Conservation (phyloP, 2,797 vertebrate genomes). For the Oreonectes daqikongensis region DNA sequence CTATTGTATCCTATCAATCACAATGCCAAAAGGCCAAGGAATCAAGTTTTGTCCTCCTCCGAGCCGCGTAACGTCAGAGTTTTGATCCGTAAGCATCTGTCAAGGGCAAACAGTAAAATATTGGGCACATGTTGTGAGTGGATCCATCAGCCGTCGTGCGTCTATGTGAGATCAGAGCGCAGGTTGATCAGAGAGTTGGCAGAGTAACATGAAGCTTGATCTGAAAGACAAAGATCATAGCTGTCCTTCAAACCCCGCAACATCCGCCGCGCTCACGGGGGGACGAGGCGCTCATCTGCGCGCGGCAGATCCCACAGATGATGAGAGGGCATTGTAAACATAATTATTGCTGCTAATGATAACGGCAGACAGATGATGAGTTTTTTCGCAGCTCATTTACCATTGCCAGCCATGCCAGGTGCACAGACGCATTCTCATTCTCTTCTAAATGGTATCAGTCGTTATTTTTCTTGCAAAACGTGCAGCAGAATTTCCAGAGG, state of each 20-base stretch:
- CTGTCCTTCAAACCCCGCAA: slow-evolving; percentile 57
- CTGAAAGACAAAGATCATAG: slow-evolving; percentile 60
- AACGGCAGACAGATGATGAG: slow-evolving; percentile 64
- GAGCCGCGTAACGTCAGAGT: slow-evolving; percentile 21
- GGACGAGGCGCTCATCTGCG: slow-evolving; percentile 49
- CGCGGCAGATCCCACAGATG: slow-evolving; percentile 50
- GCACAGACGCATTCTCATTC: slow-evolving; percentile 58
- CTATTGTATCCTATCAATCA: background rate
- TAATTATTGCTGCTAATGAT: slow-evolving; percentile 65
- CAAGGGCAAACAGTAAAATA: slow-evolving; percentile 52
- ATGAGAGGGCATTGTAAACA: slow-evolving; percentile 64
- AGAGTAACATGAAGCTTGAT: slow-evolving; percentile 56
- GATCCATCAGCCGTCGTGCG: slow-evolving; percentile 56
- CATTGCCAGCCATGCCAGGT: slow-evolving; percentile 60
- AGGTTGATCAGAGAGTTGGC: slow-evolving; percentile 56
- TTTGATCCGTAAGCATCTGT: slow-evolving; percentile 49
- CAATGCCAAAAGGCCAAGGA: background rate
- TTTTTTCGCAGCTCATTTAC: slow-evolving; percentile 63
- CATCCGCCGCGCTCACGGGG: slow-evolving; percentile 30
- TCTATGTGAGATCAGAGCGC: slow-evolving; percentile 54
- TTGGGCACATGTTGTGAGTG: slow-evolving; percentile 48
- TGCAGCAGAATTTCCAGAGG: slow-evolving; percentile 32
- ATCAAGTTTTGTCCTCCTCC: background rate
- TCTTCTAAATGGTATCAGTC: slow-evolving; percentile 50
- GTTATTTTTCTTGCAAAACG: slow-evolving; percentile 52